Percentiles rank a stretch among this genome's conserved stretches.
Conservation (phyloP, 2,797 vertebrate genomes). For the Onychomys arenicola region DNA sequence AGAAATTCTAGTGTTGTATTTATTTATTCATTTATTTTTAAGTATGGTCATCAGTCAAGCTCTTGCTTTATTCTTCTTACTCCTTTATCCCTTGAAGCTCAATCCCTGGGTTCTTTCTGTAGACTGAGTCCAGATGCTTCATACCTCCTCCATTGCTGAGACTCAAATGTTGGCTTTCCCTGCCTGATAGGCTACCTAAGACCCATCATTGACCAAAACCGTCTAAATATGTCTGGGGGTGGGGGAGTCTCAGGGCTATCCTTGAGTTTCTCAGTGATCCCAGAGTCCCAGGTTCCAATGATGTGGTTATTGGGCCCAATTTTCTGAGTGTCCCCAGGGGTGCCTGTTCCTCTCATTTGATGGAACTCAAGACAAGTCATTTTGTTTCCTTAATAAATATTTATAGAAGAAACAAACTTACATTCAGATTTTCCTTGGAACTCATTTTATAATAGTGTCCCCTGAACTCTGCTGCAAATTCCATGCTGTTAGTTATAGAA, state of each 20-base stretch:
- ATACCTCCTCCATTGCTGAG: not conserved
- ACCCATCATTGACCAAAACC: not conserved
- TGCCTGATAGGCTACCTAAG: not conserved
- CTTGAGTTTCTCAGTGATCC: not conserved
- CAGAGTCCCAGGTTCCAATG: not conserved
- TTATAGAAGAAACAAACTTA: constrained; percentile 83
- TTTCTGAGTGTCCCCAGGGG: not conserved
- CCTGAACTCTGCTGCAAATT: constrained; percentile 92
- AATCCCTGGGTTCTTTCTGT: not conserved
- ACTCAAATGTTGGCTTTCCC: not conserved
- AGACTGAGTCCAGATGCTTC: not conserved
- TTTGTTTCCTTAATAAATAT: constrained; percentile 29
- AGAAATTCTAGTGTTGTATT: not conserved
- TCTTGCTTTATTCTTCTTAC: constrained; percentile 17
- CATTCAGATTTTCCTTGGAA: constrained; percentile 91
- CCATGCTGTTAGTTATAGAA: constrained; percentile 88
- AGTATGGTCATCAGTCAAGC: not conserved
- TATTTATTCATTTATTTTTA: not conserved
- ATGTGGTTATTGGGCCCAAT: not conserved
- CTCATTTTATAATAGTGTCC: constrained; percentile 95
- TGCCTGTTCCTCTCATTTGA: not conserved
- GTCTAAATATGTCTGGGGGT: not conserved
- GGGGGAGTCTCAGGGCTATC: not conserved
- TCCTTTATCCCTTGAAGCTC: not conserved
- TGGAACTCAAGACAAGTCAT: not conserved